Evolutionary conservation across 2,113 vertebrate species (phyloP).

Genomic region (Menidia beryllina): DNA sequence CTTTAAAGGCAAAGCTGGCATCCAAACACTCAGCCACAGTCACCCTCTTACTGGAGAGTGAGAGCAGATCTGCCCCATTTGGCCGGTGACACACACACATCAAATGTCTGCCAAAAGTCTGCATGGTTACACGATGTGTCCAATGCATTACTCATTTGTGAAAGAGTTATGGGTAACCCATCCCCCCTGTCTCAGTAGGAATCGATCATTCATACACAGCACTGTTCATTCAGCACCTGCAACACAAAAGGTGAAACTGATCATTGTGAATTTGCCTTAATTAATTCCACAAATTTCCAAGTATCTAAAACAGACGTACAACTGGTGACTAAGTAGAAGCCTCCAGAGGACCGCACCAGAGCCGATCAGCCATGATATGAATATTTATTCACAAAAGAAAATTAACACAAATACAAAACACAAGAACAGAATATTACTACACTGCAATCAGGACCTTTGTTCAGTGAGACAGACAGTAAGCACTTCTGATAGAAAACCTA

Average conservation of each 20-base stretch:
- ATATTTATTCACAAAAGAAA: slow-evolving; percentile 15
- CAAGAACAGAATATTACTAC: background rate
- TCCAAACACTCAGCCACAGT: slow-evolving; percentile 37
- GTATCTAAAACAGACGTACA: slow-evolving; percentile 1
- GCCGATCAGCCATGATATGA: slow-evolving; percentile 22
- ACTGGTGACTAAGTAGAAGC: slow-evolving; percentile 1
- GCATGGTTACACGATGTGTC: slow-evolving; percentile 62
- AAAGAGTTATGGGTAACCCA: slow-evolving; percentile 13
- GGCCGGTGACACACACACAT: slow-evolving; percentile 63
- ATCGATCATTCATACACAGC: slow-evolving; percentile 11
- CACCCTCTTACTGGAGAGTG: slow-evolving; percentile 50
- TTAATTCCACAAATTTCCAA: background rate
- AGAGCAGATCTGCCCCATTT: slow-evolving; percentile 58
- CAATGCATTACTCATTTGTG: slow-evolving; percentile 67
- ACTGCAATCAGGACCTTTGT: slow-evolving; percentile 12
- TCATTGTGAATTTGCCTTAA: background rate
- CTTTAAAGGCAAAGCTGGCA: slow-evolving; percentile 60
- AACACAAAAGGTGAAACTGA: slow-evolving; percentile 9
- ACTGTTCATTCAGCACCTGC: slow-evolving; percentile 15
- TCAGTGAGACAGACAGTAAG: slow-evolving; percentile 2
- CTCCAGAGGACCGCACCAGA: background rate
- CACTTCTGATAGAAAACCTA: slow-evolving; percentile 27
- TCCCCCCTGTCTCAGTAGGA: slow-evolving; percentile 5
- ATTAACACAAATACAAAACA: background rate
- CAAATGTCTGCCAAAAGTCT: slow-evolving; percentile 68